Evolutionary conservation across 2,888 invertebrate species (phyloP), one percentile per base, ranked within the genome.

Genomic region (Toxonevra muliebris): DNA sequence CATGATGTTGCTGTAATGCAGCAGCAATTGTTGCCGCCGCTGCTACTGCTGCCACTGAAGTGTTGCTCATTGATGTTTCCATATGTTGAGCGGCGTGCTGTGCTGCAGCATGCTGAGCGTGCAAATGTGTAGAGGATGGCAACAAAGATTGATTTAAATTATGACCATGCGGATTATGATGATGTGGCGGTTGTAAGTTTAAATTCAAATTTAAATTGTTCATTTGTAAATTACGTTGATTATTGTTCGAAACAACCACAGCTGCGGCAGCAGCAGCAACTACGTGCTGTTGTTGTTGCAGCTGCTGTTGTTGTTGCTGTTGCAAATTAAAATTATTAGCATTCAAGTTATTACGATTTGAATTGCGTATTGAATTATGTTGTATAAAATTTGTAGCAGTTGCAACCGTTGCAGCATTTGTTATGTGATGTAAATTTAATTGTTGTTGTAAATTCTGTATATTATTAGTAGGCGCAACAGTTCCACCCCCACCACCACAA

Each of bases 1-100:
- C 30, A 30, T 30, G 30, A 86, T 75, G 75, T 64, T 75, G 75
- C 45, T 73, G 53, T 10, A 73, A 73, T 13, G 74, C 75, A 85
- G 41, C 87, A 87, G 69, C 87, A 87, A 79, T 87, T 86, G 84
- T 88, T 86, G 82, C 87, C 86, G 78, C 87, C 86, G 76, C 87
- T 86, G 82, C 87, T 86, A 86, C 87, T 86, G 76, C 87, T 87
- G 82, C 87, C 86, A 86, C 72, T 86, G 86, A 72, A 30, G 70
- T 73, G 72, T 82, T 81, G 19, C 76, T 71, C 79, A 75, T 80
- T 67, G 75, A 72, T 1, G 73, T 72, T 62, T 74, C 74, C 73
- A 75, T 70, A 43, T 74, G 76, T 58, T 74, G 74, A 19, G 69
- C 67, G 48, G 76, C 74, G 10, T 71, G 76, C n/a, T 74, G 80